These are phyloP conservation scores for Palythoa heliodiscus DNA, from an alignment of 92 coral and sea anemone genomes.

Conservation along the genomic window DNA sequence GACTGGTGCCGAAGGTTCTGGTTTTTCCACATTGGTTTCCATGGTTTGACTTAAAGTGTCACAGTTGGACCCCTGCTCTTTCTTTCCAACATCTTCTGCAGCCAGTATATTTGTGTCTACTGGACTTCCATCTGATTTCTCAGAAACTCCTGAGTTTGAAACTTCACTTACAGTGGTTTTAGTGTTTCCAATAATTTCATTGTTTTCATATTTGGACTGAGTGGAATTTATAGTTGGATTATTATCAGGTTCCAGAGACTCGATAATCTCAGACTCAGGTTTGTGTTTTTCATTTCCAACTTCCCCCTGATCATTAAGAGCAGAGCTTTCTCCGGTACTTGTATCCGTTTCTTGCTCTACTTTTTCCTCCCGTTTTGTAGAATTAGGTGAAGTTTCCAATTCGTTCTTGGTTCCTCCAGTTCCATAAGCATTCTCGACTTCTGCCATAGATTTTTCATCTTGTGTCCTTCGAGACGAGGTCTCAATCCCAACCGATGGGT, in stretches of 20 bases:
- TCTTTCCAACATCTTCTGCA: not conserved
- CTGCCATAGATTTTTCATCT: constrained; percentile 13
- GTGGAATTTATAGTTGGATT: not conserved
- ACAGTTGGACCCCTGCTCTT: constrained; percentile 24
- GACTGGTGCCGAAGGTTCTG: constrained; percentile 22
- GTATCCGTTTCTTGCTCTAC: not conserved
- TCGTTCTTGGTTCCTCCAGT: not conserved
- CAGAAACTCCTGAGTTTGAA: not conserved
- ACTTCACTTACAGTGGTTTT: not conserved
- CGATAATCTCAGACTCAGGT: not conserved
- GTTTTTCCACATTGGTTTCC: not conserved
- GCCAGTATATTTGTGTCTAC: not conserved
- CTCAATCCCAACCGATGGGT: not conserved
- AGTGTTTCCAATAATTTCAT: not conserved
- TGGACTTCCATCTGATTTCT: not conserved
- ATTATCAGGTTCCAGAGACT: constrained; percentile 4
- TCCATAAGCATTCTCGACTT: not conserved
- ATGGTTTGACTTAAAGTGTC: constrained; percentile 14
- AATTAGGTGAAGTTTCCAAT: not conserved
- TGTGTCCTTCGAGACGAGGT: not conserved
- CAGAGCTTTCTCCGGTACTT: not conserved
- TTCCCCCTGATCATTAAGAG: not conserved
- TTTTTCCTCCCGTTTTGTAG: not conserved
- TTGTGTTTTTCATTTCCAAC: not conserved
- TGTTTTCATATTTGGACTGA: not conserved